Percentiles rank a stretch among this genome's conserved stretches.
Conservation (phyloP, 2,888 invertebrate genomes). For the Aricia artaxerxes region DNA sequence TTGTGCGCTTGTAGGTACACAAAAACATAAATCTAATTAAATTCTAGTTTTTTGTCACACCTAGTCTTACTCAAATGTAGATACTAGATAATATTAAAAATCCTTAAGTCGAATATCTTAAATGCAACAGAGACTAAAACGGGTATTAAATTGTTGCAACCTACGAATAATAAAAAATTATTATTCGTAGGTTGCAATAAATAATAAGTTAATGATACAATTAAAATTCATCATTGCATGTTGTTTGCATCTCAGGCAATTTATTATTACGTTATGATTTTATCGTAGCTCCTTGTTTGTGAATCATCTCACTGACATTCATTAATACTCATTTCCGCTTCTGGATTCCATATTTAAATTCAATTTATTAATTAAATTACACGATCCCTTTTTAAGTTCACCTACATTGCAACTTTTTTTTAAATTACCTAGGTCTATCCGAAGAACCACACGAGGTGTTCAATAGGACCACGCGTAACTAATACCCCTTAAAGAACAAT, state of each 20-base stretch:
- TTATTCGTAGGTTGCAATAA: neutral
- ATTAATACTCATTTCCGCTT: neutral
- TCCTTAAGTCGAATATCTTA: neutral
- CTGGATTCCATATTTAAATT: neutral
- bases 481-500: neutral
- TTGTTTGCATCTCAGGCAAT: conserved; percentile 6
- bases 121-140: neutral
- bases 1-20: conserved; percentile 32
- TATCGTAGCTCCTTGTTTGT: neutral
- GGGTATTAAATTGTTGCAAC: neutral
- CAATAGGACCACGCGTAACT: neutral
- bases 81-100: no score
- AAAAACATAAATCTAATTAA: neutral
- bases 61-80: neutral
- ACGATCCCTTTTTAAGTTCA: neutral
- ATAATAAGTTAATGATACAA: neutral
- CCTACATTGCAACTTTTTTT: neutral
- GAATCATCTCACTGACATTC: conserved; percentile 9
- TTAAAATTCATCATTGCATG: neutral
- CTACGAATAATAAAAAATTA: no score
- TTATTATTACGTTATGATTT: neutral
- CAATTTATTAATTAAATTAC: no score
- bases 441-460: neutral
- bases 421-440: no score
- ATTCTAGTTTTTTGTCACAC: neutral